Evolutionary conservation across 2,113 vertebrate species (phyloP).

Genomic region (Labeo catla): DNA sequence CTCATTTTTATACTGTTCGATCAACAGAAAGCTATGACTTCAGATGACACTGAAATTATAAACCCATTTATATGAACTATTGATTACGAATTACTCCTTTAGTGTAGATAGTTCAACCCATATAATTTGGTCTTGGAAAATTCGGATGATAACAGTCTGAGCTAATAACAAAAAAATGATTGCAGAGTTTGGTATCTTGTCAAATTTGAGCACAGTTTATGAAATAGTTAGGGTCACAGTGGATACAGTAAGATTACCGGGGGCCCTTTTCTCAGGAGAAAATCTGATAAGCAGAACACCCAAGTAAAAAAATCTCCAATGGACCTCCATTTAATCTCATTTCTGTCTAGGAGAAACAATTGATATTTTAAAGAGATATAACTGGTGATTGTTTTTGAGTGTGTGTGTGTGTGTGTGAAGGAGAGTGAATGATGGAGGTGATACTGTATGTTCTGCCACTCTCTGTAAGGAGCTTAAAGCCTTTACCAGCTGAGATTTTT

Average conservation of each 20-base stretch:
- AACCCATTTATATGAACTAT: background rate
- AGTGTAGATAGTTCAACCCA: background rate
- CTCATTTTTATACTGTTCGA: background rate
- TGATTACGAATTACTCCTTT: background rate
- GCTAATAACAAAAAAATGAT: background rate
- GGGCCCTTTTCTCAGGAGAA: background rate
- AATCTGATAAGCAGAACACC: background rate
- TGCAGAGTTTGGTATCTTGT: slow-evolving; percentile 1
- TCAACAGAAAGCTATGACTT: background rate
- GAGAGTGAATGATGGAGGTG: slow-evolving; percentile 22
- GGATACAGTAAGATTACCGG: background rate
- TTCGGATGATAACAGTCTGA: slow-evolving; percentile 2
- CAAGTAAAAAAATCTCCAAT: background rate
- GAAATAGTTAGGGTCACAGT: background rate
- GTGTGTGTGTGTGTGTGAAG: background rate
- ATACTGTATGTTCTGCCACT: slow-evolving; percentile 13
- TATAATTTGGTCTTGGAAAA: background rate
- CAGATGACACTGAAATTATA: background rate
- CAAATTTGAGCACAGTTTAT: slow-evolving; percentile 9
- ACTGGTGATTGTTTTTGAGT: background rate
- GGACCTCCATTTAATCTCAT: background rate
- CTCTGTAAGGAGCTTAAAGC: slow-evolving; percentile 23
- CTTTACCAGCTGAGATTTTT: background rate
- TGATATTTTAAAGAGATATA: background rate
- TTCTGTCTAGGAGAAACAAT: background rate